phyloP scores from a whole-genome alignment of 1,140 invertebrate genomes.

The Drosophila littoralis region DNA sequence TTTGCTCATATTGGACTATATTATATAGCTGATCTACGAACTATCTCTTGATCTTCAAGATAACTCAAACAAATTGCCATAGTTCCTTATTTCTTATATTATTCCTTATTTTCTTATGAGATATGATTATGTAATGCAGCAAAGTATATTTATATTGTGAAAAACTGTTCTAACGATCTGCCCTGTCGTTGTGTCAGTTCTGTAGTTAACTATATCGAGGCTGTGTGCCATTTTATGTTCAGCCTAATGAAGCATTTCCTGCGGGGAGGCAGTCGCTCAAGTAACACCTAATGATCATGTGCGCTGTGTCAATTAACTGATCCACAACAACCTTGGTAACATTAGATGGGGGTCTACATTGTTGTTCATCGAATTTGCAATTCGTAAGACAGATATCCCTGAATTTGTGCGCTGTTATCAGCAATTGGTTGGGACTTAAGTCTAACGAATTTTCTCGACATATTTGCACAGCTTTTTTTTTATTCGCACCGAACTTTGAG shows the following conservation, averaged over 20 bases:
- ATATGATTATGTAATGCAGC: too few species aligned
- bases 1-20: too few species aligned
- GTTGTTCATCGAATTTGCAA: conserved; percentile 1
- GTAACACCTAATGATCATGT: conserved; percentile 29
- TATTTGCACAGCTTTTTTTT: conserved; percentile 14
- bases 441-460: conserved; percentile 18
- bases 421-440: conserved; percentile 9
- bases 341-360: neutral
- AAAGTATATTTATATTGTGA: too few species aligned
- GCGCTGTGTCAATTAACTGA: conserved; percentile 19
- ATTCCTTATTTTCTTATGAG: too few species aligned
- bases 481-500: conserved; percentile 1
- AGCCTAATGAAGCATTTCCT: conserved; percentile 68
- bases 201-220: neutral
- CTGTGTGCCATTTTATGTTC: conserved; percentile 10
- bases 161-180: too few species aligned
- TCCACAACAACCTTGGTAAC: conserved; percentile 27
- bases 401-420: conserved; percentile 12
- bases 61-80: too few species aligned
- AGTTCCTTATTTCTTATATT: too few species aligned
- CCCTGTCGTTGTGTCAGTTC: neutral
- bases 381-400: neutral
- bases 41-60: too few species aligned
- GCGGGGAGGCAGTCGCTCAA: conserved; percentile 29
- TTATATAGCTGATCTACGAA: too few species aligned